Evolutionary conservation across 35 echinoderm and acorn worm species (phyloP).

Genomic region (Acanthaster planci): DNA sequence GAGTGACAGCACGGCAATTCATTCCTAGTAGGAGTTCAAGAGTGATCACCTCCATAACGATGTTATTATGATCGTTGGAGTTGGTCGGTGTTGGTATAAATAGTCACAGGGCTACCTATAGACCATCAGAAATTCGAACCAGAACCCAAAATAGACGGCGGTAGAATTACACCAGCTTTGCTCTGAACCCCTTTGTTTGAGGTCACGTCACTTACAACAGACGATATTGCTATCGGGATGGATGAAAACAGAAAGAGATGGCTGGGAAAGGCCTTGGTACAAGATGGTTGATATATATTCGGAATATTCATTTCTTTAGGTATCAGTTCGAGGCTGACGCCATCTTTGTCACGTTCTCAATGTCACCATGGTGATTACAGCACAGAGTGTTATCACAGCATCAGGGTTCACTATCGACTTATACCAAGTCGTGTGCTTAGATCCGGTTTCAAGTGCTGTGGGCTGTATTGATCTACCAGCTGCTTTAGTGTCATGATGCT

Average conservation of each 20-base stretch:
- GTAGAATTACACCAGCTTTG: not conserved
- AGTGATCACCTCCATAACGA: not conserved
- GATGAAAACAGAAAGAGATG: not conserved
- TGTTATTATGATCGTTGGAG: not conserved
- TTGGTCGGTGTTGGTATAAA: not conserved
- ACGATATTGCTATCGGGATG: not conserved
- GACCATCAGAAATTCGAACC: not conserved
- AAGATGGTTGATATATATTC: not conserved
- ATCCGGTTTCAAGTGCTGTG: too few species aligned
- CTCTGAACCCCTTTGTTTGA: not conserved
- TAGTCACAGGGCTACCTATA: not conserved
- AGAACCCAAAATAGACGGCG: conserved; percentile 10
- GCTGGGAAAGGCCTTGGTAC: not conserved
- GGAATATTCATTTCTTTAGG: not conserved
- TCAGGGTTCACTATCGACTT: too few species aligned
- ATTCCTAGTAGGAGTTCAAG: not conserved
- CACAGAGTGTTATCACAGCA: not conserved
- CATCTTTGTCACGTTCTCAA: not conserved
- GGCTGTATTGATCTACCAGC: too few species aligned
- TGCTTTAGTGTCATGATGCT: too few species aligned
- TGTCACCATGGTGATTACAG: not conserved
- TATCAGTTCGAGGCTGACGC: not conserved
- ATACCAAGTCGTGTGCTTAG: too few species aligned
- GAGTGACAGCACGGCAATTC: not conserved
- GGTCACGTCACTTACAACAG: not conserved